phyloP scores from a whole-genome alignment of 2,797 vertebrate genomes.

The Spondyliosoma cantharus region DNA sequence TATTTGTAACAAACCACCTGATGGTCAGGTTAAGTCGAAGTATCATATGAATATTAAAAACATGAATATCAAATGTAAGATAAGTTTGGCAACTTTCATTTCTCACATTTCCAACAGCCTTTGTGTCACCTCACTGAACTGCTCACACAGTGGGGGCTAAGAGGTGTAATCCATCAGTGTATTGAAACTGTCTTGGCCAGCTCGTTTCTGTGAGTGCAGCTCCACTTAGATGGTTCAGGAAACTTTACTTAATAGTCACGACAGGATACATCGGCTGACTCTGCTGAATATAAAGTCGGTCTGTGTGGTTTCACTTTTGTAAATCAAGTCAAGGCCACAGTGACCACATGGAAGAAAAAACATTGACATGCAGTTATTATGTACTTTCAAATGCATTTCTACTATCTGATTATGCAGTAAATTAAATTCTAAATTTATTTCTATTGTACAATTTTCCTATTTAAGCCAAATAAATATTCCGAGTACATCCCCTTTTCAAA shows the following conservation, averaged over 20 bases:
- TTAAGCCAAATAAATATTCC: neutral
- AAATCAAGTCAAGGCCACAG: neutral
- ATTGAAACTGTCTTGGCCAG: neutral
- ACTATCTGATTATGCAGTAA: neutral
- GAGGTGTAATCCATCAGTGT: constrained; percentile 17
- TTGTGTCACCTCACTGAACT: neutral
- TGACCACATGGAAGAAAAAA: neutral
- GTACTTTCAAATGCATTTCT: neutral
- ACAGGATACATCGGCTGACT: constrained; percentile 11
- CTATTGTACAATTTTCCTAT: neutral
- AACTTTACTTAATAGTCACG: constrained; percentile 4
- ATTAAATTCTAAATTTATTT: neutral
- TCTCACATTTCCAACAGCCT: neutral
- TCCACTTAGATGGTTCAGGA: neutral
- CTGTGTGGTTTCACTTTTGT: constrained; percentile 1
- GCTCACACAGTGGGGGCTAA: neutral
- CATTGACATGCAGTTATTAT: neutral
- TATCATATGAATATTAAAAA: neutral
- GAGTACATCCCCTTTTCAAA: constrained; percentile 15
- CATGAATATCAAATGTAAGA: neutral
- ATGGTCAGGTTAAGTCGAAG: neutral
- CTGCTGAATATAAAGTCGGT: neutral
- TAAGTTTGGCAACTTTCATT: neutral
- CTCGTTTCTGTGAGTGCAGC: neutral
- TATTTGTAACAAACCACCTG: no score